Conservation (phyloP, 2,888 invertebrate species). For the Ormyrus pomaceus region DNA sequence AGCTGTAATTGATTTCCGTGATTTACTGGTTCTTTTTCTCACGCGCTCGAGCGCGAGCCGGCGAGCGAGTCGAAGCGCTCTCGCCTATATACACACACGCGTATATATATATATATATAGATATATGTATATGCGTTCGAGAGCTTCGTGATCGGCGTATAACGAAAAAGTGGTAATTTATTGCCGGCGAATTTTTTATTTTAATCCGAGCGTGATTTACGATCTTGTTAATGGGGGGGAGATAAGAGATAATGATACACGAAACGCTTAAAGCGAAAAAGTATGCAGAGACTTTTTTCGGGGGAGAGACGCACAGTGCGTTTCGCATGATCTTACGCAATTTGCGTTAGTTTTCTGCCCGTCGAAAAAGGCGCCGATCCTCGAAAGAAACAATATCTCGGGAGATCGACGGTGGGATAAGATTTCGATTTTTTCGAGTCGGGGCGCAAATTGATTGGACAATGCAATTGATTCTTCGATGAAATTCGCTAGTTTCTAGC, state of each 20-base stretch:
- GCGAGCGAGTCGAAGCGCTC: neutral
- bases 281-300: conserved; percentile 44
- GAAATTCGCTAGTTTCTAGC: too few relatives aligned
- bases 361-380: neutral
- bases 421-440: neutral
- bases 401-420: conserved; percentile 6
- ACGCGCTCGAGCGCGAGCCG: conserved; percentile 25
- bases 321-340: conserved; percentile 50
- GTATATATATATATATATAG: neutral
- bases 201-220: conserved; percentile 52
- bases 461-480: too few relatives aligned
- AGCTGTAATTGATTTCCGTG: conserved; percentile 54
- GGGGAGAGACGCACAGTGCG: conserved; percentile 4
- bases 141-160: conserved; percentile 40
- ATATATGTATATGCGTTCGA: neutral
- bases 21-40: conserved; percentile 57
- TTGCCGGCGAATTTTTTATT: conserved; percentile 45
- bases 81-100: neutral
- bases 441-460: too few relatives aligned
- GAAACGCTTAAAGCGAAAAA: conserved; percentile 36
- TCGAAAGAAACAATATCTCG: conserved; percentile 7
- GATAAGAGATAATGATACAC: conserved; percentile 57
- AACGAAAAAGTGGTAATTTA: conserved; percentile 55
- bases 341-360: conserved; percentile 24
- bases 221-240: conserved; percentile 54